Evolutionary conservation across 2,797 vertebrate genomes (phyloP).

Genomic region (Xerus rutilus): DNA sequence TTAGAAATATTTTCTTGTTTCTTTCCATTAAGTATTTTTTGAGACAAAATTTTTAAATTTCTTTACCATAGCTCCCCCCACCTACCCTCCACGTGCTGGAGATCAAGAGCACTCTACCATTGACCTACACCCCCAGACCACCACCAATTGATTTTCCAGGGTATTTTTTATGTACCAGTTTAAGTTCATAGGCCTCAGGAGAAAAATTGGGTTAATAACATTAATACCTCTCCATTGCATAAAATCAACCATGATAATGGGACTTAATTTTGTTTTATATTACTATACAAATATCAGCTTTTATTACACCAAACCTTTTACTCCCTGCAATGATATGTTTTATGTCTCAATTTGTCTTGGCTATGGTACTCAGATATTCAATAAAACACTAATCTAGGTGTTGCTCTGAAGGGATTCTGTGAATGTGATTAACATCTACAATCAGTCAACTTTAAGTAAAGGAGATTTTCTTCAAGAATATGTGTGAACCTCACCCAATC

Average conservation of each 20-base stretch:
- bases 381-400: background rate
- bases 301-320: background rate
- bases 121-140: fast-evolving
- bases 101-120: background rate
- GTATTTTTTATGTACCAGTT: background rate
- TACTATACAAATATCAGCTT: background rate
- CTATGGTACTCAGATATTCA: background rate
- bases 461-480: background rate
- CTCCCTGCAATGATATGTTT: background rate
- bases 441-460: background rate
- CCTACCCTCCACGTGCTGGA: too few relatives aligned
- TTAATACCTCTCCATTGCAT: background rate
- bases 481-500: background rate
- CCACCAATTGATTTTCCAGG: background rate
- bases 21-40: background rate
- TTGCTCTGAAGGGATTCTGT: background rate
- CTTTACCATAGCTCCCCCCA: too few relatives aligned
- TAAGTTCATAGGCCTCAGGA: background rate
- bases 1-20: background rate
- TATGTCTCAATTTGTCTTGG: background rate
- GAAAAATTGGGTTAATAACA: background rate
- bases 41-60: background rate
- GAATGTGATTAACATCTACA: background rate
- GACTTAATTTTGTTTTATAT: slow-evolving; percentile 25
- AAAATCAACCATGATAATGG: background rate